phyloP scores from a whole-genome alignment of 2,113 vertebrate species.

The Megaleporinus macrocephalus region DNA sequence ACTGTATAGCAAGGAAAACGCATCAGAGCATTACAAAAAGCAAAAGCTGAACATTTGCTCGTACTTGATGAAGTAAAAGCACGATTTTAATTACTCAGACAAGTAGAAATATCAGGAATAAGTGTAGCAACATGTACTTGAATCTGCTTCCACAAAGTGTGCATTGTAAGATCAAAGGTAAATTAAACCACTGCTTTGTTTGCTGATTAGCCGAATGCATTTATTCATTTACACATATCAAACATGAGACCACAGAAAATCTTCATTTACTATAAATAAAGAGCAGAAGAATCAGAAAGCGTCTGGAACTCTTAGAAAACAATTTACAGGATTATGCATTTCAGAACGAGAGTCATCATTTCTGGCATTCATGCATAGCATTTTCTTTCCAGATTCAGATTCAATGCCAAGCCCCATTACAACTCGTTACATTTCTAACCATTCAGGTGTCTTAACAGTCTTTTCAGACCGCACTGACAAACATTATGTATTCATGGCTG shows the following conservation, averaged over 20 bases:
- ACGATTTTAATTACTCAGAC: background rate
- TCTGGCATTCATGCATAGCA: constrained; percentile 3
- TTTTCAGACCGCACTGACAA: background rate
- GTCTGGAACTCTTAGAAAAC: constrained; percentile 24
- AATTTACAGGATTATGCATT: constrained; percentile 21
- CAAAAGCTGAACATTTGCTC: background rate
- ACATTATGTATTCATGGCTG: background rate
- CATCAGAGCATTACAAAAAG: background rate
- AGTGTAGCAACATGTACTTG: background rate
- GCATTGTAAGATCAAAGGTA: background rate
- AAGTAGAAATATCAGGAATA: background rate
- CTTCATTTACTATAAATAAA: constrained; percentile 40
- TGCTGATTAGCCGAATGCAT: background rate
- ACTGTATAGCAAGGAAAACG: background rate
- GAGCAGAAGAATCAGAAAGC: constrained; percentile 23
- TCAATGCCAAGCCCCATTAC: background rate
- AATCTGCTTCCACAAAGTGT: background rate
- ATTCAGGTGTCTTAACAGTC: constrained; percentile 11
- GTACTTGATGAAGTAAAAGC: background rate
- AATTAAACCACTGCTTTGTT: background rate
- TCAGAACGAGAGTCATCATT: constrained; percentile 2
- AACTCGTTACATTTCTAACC: background rate
- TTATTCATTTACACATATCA: constrained; percentile 22
- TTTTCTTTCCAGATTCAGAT: background rate
- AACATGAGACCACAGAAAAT: constrained; percentile 23